These are phyloP conservation scores for Drosophila persimilis DNA, from an alignment of 1,140 invertebrate species.

Conservation along the genomic window DNA sequence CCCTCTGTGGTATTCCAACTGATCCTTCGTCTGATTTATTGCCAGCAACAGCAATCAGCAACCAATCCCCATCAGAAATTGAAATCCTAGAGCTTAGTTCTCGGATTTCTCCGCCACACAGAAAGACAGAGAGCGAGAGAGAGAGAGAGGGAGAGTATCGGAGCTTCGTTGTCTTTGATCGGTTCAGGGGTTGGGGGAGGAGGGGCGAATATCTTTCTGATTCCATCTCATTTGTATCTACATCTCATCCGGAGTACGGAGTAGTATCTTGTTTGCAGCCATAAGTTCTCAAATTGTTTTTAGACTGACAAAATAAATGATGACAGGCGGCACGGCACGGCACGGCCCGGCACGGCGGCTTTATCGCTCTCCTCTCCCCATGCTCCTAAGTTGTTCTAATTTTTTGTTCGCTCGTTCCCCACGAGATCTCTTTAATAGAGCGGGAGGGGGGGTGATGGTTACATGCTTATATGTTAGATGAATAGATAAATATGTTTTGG, in stretches of 20 bases:
- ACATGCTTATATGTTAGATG: conserved; percentile 50
- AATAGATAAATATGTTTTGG: conserved; percentile 52
- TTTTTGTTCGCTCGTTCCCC: conserved; percentile 52
- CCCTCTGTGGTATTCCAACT: no score
- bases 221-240: conserved; percentile 74
- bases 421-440: conserved; percentile 38
- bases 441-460: neutral
- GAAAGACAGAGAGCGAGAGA: conserved; percentile 41
- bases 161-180: conserved; percentile 31
- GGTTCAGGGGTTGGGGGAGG: neutral
- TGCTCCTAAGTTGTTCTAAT: conserved; percentile 77
- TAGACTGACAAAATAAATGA: conserved; percentile 80
- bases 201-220: conserved; percentile 11
- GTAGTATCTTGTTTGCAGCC: conserved; percentile 71
- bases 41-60: neutral
- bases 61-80: conserved; percentile 14
- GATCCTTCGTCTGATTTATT: conserved; percentile 2
- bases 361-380: conserved; percentile 46
- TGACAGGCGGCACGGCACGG: conserved; percentile 73
- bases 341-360: conserved; percentile 57
- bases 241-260: conserved; percentile 52
- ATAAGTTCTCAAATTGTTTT: conserved; percentile 77
- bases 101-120: neutral
- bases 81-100: conserved; percentile 13
- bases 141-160: conserved; percentile 37